These are phyloP conservation scores for Xiphias gladius DNA, from an alignment of 2,113 vertebrate genomes.

Conservation along the genomic window DNA sequence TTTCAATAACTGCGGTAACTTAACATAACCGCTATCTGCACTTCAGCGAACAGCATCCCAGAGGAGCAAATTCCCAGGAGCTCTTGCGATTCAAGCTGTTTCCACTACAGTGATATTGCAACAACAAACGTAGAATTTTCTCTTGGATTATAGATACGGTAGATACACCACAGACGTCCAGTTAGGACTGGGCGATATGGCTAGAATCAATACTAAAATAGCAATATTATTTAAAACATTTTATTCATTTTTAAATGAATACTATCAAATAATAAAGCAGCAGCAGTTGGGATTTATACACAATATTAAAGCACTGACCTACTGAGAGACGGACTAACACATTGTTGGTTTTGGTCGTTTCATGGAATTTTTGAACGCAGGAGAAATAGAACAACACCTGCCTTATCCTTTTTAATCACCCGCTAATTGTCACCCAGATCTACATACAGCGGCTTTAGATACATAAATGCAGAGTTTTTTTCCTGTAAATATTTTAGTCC, in stretches of 20 bases:
- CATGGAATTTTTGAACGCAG: too few species aligned
- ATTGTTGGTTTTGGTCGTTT: not conserved
- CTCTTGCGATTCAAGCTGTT: conserved; percentile 1
- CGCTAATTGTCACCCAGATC: not conserved
- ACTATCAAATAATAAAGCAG: not conserved
- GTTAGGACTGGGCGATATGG: not conserved
- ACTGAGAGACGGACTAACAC: not conserved
- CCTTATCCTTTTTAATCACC: not conserved
- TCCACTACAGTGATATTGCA: not conserved
- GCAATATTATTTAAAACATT: not conserved
- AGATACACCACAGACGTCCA: not conserved
- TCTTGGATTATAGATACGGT: not conserved
- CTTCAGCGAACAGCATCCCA: conserved; percentile 38
- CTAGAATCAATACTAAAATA: conserved; percentile 5
- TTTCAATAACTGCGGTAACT: conserved; percentile 62
- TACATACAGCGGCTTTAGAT: not conserved
- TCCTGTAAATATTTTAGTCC: not conserved
- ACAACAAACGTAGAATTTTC: conserved; percentile 8
- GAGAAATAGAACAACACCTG: not conserved
- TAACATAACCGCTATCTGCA: conserved; percentile 32
- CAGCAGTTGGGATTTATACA: not conserved
- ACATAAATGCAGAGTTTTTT: not conserved
- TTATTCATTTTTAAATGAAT: not conserved
- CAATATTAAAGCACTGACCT: not conserved
- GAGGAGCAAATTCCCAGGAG: conserved; percentile 36